A percentile compares a stretch with the other conserved stretches of the same genome.
Conservation (phyloP, 2,113 vertebrate species). For the Alethe castanea region DNA sequence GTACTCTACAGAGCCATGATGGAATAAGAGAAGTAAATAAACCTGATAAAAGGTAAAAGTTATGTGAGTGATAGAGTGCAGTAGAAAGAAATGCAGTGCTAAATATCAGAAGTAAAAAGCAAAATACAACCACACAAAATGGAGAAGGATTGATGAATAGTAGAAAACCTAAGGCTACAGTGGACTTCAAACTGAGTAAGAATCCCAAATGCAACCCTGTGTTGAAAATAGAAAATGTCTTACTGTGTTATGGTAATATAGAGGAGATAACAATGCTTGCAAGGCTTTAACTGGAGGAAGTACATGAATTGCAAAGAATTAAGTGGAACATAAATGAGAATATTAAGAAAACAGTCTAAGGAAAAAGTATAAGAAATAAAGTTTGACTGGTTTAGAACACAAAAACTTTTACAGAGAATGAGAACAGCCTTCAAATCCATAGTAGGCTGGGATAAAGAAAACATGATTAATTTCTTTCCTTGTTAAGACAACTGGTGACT, state of each 20-base stretch:
- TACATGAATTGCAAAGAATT: background rate
- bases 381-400: background rate
- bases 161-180: background rate
- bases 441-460: background rate
- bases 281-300: background rate
- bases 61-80: background rate
- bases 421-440: background rate
- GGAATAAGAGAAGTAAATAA: background rate
- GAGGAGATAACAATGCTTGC: background rate
- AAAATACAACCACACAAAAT: background rate
- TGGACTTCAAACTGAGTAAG: background rate
- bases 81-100: background rate
- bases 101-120: background rate
- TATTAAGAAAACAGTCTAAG: background rate
- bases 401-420: background rate
- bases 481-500: background rate
- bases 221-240: background rate
- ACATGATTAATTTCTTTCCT: background rate
- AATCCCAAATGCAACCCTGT: background rate
- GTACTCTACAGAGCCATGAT: background rate
- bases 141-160: background rate
- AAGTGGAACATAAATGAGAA: background rate
- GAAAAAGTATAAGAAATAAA: background rate
- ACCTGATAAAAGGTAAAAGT: background rate
- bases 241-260: background rate